Conservation (phyloP, 2,113 vertebrate genomes). For the Hiodon tergisus region DNA sequence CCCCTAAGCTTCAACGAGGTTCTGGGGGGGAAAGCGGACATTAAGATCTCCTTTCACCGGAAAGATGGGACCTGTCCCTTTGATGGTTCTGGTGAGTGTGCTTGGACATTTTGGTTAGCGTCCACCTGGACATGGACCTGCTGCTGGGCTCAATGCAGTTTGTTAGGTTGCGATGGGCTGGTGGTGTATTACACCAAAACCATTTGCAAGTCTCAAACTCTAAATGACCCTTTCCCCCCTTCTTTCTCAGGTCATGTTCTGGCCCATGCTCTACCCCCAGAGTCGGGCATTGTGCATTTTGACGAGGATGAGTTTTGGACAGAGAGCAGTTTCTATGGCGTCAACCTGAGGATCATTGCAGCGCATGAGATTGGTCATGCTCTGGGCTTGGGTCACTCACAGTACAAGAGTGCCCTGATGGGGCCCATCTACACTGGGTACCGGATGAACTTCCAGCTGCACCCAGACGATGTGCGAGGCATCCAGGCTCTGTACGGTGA, state of each 20-base stretch:
- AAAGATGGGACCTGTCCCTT: constrained; percentile 60
- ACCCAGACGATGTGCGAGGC: constrained; percentile 71
- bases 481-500: constrained; percentile 81
- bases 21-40: constrained; percentile 61
- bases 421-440: constrained; percentile 77
- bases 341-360: constrained; percentile 81
- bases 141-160: background rate
- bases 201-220: background rate
- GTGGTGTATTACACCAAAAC: background rate
- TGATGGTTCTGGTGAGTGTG: constrained; percentile 54
- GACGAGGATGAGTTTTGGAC: constrained; percentile 84
- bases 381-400: constrained; percentile 79
- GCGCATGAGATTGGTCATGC: constrained; percentile 86
- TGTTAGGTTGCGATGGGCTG: background rate
- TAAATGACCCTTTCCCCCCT: background rate
- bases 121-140: background rate
- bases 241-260: constrained; percentile 65
- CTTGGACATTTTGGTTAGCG: background rate
- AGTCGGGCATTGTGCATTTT: constrained; percentile 78
- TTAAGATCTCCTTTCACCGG: constrained; percentile 73
- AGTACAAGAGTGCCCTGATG: constrained; percentile 72
- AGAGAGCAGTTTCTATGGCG: constrained; percentile 63
- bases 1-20: constrained; percentile 71
- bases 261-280: constrained; percentile 78
- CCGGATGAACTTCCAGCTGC: constrained; percentile 65